Evolutionary conservation across 2,888 invertebrate genomes (phyloP).

Genomic region (Pedicia rivosa): DNA sequence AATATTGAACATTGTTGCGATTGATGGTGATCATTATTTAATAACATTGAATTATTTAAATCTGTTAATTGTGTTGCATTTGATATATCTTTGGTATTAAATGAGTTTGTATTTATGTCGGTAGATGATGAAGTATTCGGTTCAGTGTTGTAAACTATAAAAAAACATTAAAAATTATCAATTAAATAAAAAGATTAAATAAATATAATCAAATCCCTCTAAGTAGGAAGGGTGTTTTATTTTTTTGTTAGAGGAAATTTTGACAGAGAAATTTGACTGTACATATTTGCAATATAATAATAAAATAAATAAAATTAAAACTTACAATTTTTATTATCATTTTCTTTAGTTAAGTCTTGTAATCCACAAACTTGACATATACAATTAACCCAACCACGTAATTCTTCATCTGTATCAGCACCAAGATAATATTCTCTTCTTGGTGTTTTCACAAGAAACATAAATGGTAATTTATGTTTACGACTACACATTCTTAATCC

Average conservation of each 20-base stretch:
- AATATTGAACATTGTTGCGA: conserved; percentile 7
- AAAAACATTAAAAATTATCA: no score
- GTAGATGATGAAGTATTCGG: no score
- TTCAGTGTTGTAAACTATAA: no score
- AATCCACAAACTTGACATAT: conserved; percentile 86
- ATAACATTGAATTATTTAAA: conserved; percentile 17
- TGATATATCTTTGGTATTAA: neutral
- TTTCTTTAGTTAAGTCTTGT: conserved; percentile 37
- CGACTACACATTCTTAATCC: conserved; percentile 70
- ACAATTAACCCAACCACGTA: conserved; percentile 91
- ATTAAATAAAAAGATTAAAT: no score
- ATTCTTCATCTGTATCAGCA: conserved; percentile 79
- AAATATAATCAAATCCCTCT: no score
- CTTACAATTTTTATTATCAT: conserved; percentile 21
- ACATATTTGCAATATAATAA: neutral
- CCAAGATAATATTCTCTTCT: conserved; percentile 83
- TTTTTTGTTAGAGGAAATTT: no score
- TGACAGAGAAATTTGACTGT: no score
- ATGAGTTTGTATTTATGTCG: neutral
- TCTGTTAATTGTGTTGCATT: conserved; percentile 17
- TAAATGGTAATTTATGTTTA: conserved; percentile 64
- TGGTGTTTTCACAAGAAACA: conserved; percentile 81
- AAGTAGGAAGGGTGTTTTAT: no score
- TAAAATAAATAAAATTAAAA: neutral
- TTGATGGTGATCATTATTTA: no score